Evolutionary conservation across 2,888 invertebrate genomes (phyloP), one percentile per base, ranked within the genome.

Genomic region (Drosophila recens): DNA sequence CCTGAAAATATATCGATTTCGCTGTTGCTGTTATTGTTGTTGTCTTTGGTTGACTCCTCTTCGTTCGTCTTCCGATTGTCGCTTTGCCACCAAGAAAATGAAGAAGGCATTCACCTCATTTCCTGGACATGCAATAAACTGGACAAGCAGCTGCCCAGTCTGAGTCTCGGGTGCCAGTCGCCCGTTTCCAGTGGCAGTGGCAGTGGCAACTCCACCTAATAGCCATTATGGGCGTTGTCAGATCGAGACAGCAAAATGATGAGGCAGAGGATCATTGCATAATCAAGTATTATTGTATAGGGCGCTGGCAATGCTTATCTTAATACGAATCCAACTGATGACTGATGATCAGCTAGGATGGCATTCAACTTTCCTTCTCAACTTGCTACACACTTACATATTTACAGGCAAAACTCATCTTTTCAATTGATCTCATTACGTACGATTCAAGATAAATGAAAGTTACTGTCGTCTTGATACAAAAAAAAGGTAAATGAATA

Each of bases 1-100:
- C 84, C 89, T 84, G 84, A 84, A 84, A 75, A 82, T 75, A 87
- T 87, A 84, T 89, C 89, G 89, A 87, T 89, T 89, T 87, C 89
- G 82, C 67, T 70, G 73, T 66, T 74, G n/a, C 17, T 17, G 79
- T 45, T 33, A 75, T 84, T 85, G 83, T 73, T 80, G 75, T 42
- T 48, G 76, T 43, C 34, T 42, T 33, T 56, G 42, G 65, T 53
- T 62, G 48, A 11, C 43, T 70, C 63, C 63, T 62, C 59, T 48
- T 48, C 54, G 54, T 11, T 63, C 54, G 75, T 87, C 82, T 78
- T 87, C 74, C 81, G 85, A 74, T 84, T 81, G 57, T 71, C 68
- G 66, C 79, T 59, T 77, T 42, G 49, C 58, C 72, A 66, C 61
- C 82, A 77, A 57, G 45, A 34, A 33, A 34, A 34, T 34, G 45